phyloP scores from a whole-genome alignment of 2,113 vertebrate genomes.

The Hippopotamus amphibius region DNA sequence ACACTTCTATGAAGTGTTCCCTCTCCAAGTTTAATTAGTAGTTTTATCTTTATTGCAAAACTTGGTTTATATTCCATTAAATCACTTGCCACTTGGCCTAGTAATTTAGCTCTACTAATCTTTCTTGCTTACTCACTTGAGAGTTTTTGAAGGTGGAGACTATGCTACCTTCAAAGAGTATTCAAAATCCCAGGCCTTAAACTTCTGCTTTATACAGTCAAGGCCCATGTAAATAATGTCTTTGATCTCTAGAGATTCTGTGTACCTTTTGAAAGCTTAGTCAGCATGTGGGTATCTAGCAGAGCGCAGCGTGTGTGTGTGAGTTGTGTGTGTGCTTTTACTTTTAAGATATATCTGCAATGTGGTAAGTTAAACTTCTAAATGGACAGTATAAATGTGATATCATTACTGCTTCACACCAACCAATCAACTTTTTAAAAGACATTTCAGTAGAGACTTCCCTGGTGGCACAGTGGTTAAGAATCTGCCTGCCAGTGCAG shows the following conservation, averaged over 20 bases:
- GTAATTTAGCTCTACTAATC: background rate
- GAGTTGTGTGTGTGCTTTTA: background rate
- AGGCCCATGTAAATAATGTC: background rate
- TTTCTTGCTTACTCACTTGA: background rate
- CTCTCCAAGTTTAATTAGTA: background rate
- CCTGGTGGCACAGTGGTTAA: no score
- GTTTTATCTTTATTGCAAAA: background rate
- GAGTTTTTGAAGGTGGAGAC: background rate
- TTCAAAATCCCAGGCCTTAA: background rate
- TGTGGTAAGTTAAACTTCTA: background rate
- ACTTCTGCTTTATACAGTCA: background rate
- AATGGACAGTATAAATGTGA: background rate
- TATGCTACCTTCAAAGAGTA: background rate
- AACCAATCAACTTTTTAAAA: background rate
- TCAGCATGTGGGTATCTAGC: background rate
- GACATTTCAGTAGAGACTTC: background rate
- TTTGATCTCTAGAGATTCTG: background rate
- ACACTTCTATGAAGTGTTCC: background rate
- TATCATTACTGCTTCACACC: background rate
- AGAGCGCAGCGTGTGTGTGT: background rate
- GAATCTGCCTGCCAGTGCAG: no score
- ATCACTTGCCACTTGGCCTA: background rate
- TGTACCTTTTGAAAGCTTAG: background rate
- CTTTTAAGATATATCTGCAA: background rate
- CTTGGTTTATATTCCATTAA: background rate